phyloP scores from a whole-genome alignment of 64 coral and sea anemone species.

The Hydrozoanthus tunicans region DNA sequence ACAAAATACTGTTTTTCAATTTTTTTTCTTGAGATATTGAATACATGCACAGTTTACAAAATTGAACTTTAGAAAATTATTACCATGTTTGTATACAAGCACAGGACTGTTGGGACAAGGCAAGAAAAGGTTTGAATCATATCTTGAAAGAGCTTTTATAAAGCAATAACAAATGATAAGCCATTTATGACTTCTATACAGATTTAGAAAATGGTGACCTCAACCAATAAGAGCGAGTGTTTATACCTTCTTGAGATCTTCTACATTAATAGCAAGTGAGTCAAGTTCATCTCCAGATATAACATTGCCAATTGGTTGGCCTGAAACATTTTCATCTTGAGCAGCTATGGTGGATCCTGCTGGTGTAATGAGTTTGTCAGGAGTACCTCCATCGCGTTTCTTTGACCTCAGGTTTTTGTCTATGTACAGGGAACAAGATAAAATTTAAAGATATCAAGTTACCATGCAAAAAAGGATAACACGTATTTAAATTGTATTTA shows the following conservation, averaged over 20 bases:
- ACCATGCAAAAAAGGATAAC: background rate
- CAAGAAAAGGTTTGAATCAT: too few species aligned
- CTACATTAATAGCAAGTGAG: slow-evolving; percentile 90
- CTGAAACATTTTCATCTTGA: slow-evolving; percentile 58
- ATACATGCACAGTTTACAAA: too few species aligned
- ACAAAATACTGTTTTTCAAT: too few species aligned
- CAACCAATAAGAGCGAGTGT: too few species aligned
- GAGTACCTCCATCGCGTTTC: slow-evolving; percentile 80
- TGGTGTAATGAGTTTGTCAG: slow-evolving; percentile 85
- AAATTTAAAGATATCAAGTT: background rate
- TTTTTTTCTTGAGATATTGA: too few species aligned
- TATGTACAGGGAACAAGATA: slow-evolving; percentile 2
- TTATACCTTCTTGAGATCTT: slow-evolving; percentile 87
- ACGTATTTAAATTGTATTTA: background rate
- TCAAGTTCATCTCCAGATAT: slow-evolving; percentile 93
- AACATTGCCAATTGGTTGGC: slow-evolving; percentile 55
- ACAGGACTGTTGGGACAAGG: too few species aligned
- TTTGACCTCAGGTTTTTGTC: slow-evolving; percentile 69
- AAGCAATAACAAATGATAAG: too few species aligned
- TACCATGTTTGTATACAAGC: too few species aligned
- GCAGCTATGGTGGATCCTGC: slow-evolving; percentile 68
- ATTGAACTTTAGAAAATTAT: too few species aligned
- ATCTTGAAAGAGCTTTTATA: too few species aligned
- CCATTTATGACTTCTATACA: too few species aligned
- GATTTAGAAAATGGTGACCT: too few species aligned